A percentile compares a stretch with the other conserved stretches of the same genome.
phyloP scores from a whole-genome alignment of 1,140 invertebrate genomes.

The Drosophila gunungcola region DNA sequence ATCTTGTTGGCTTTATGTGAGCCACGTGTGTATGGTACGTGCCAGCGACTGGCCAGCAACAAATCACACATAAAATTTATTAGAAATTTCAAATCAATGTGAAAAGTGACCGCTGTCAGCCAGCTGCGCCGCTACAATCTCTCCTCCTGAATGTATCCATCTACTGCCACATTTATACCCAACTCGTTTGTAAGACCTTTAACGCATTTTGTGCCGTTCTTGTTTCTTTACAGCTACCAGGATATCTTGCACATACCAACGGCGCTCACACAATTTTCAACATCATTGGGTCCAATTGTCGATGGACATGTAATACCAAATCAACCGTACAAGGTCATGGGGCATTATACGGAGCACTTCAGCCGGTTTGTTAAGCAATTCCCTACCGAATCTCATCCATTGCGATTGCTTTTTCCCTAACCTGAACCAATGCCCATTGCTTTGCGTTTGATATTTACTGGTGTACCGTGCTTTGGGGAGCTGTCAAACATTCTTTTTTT shows the following conservation, averaged over 20 bases:
- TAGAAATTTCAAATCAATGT: slow-evolving; percentile 81
- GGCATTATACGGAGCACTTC: slow-evolving; percentile 89
- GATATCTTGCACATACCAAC: slow-evolving; percentile 90
- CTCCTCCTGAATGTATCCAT: slow-evolving; percentile 30
- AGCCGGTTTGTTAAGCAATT: slow-evolving; percentile 85
- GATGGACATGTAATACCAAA: slow-evolving; percentile 93
- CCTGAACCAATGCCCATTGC: slow-evolving; percentile 27
- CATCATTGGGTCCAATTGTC: slow-evolving; percentile 92
- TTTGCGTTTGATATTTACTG: slow-evolving; percentile 61
- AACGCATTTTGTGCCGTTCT: slow-evolving; percentile 62
- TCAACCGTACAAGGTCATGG: slow-evolving; percentile 90
- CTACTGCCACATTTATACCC: slow-evolving; percentile 50
- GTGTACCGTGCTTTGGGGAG: slow-evolving; percentile 26
- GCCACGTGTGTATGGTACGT: slow-evolving; percentile 50
- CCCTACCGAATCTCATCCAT: slow-evolving; percentile 38
- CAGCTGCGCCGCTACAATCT: slow-evolving; percentile 20
- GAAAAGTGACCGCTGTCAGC: slow-evolving; percentile 76
- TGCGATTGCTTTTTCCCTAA: slow-evolving; percentile 19
- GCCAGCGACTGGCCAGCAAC: slow-evolving; percentile 45
- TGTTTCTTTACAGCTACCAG: slow-evolving; percentile 86
- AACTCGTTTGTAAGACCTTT: slow-evolving; percentile 56
- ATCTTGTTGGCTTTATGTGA: slow-evolving; percentile 67
- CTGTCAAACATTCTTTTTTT: slow-evolving; percentile 61
- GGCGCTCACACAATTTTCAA: slow-evolving; percentile 88
- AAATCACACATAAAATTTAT: slow-evolving; percentile 82